Evolutionary conservation across 2,113 vertebrate genomes (phyloP).

Genomic region (Periophthalmus modestus): DNA sequence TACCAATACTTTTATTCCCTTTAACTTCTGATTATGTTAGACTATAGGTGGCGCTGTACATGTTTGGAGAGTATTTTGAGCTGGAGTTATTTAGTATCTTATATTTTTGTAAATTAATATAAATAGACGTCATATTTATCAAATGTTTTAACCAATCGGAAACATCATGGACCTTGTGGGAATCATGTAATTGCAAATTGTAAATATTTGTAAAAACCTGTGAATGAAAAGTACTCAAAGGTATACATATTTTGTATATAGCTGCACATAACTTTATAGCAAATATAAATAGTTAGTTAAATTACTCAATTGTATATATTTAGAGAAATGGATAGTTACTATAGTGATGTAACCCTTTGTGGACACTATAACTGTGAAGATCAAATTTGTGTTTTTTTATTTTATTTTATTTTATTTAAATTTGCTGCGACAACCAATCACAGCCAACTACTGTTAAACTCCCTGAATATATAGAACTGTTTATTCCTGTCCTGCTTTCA

Average conservation of each 20-base stretch:
- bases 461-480: not conserved
- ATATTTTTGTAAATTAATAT: slow-evolving; percentile 42
- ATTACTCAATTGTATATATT: slow-evolving; percentile 12
- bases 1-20: not conserved
- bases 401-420: not conserved
- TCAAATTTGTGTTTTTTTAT: slow-evolving; percentile 7
- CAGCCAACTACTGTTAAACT: slow-evolving; percentile 5
- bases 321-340: slow-evolving; percentile 5
- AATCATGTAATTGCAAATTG: not conserved
- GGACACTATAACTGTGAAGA: slow-evolving; percentile 26
- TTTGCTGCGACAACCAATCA: slow-evolving; percentile 4
- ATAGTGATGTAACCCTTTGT: slow-evolving; percentile 19
- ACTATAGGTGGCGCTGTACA: not conserved
- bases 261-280: slow-evolving; percentile 31
- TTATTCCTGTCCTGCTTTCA: not conserved
- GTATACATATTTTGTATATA: slow-evolving; percentile 25
- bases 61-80: slow-evolving; percentile 18
- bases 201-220: slow-evolving; percentile 11
- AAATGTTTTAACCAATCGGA: not conserved
- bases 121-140: slow-evolving; percentile 16
- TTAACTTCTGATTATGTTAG: not conserved
- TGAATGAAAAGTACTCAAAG: slow-evolving; percentile 23
- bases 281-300: slow-evolving; percentile 25
- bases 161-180: not conserved
- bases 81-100: slow-evolving; percentile 16